Conservation (phyloP, 2,113 vertebrate genomes). For the Anoura caudifer region DNA sequence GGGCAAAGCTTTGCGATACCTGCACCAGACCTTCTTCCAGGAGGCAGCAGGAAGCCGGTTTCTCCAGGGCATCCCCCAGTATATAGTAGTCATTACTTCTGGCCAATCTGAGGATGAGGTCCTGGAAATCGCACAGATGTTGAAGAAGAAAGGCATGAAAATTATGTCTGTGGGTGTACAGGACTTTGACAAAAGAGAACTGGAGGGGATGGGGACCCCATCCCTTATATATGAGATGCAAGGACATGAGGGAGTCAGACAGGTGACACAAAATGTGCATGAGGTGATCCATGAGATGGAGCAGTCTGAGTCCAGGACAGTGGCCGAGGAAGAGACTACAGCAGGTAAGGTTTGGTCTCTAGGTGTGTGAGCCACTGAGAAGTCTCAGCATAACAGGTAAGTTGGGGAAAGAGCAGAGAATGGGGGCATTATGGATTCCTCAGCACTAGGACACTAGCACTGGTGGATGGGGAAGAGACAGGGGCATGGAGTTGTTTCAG, state of each 20-base stretch:
- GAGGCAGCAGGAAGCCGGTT: slow-evolving; percentile 77
- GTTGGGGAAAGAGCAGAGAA: not conserved
- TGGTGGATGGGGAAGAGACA: not conserved
- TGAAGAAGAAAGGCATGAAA: slow-evolving; percentile 79
- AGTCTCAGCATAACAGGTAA: not conserved
- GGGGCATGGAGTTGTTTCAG: not conserved
- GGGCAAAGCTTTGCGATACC: slow-evolving; percentile 76
- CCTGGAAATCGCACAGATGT: slow-evolving; percentile 46
- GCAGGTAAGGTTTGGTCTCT: slow-evolving; percentile 56
- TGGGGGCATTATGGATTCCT: not conserved
- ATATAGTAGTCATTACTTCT: slow-evolving; percentile 82
- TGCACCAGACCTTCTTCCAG: slow-evolving; percentile 77
- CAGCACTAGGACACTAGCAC: not conserved
- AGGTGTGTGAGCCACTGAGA: not conserved
- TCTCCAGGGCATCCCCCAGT: slow-evolving; percentile 78
- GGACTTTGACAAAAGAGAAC: slow-evolving; percentile 55
- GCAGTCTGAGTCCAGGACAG: not conserved
- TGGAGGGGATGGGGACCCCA: slow-evolving; percentile 62
- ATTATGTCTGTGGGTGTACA: slow-evolving; percentile 78
- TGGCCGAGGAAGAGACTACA: not conserved
- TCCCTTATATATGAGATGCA: slow-evolving; percentile 39
- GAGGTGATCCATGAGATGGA: slow-evolving; percentile 54
- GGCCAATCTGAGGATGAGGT: slow-evolving; percentile 79
- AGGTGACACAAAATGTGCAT: slow-evolving; percentile 51
- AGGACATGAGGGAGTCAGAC: not conserved